phyloP scores from a whole-genome alignment of 2,113 vertebrate species.

The Eulemur rufifrons region DNA sequence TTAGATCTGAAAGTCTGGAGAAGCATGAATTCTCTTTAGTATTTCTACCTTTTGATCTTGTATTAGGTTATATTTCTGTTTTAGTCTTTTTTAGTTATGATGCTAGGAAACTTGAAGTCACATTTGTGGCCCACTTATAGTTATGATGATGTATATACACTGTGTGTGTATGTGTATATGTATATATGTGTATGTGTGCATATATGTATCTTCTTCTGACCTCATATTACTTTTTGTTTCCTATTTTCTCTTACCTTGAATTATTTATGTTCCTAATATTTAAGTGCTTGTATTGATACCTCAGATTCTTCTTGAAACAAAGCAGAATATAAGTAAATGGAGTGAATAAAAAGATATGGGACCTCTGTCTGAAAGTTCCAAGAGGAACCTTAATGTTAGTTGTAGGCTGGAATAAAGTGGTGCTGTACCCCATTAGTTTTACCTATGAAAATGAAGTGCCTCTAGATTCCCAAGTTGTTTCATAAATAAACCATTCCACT shows the following conservation, averaged over 20 bases:
- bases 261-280: not conserved
- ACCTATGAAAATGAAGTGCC: not conserved
- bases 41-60: slow-evolving; percentile 10
- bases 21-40: not conserved
- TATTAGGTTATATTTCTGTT: not conserved
- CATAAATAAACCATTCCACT: slow-evolving; percentile 15
- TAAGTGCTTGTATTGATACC: not conserved
- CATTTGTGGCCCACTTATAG: not conserved
- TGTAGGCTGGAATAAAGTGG: not conserved
- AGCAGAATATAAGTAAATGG: not conserved
- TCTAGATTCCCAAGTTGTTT: not conserved
- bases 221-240: slow-evolving; percentile 10
- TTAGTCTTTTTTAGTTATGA: not conserved
- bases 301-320: slow-evolving; percentile 8
- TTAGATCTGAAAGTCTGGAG: not conserved
- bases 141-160: not conserved
- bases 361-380: not conserved
- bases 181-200: too few relatives aligned
- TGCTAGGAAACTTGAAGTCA: not conserved
- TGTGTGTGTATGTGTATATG: too few relatives aligned
- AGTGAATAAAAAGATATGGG: not conserved
- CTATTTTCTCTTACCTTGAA: not conserved
- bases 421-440: not conserved
- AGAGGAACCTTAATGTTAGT: not conserved
- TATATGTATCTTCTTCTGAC: not conserved